phyloP scores from a whole-genome alignment of 2,797 vertebrate genomes.

The Anisognathus igniventris region DNA sequence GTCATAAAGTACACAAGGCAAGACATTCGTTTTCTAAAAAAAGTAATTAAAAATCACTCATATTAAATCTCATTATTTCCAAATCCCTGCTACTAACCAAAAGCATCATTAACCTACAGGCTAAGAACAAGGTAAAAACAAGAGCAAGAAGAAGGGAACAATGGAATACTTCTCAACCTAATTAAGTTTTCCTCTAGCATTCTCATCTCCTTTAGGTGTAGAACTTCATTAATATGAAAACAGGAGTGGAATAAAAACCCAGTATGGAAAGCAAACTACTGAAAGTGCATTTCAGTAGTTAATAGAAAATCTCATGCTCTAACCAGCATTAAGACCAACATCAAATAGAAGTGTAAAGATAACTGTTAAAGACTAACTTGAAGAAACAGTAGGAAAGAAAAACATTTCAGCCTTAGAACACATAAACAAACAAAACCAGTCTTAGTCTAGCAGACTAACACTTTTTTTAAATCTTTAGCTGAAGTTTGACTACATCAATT shows the following conservation, averaged over 20 bases:
- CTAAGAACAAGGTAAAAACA: background rate
- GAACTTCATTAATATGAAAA: background rate
- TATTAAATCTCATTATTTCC: background rate
- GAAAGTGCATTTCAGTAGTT: background rate
- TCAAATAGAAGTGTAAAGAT: background rate
- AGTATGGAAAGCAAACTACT: background rate
- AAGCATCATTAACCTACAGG: background rate
- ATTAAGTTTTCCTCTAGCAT: background rate
- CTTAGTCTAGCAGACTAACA: background rate
- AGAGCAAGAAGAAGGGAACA: background rate
- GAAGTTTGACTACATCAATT: background rate
- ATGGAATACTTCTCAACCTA: background rate
- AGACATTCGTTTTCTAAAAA: background rate
- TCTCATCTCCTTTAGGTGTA: background rate
- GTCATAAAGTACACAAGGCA: background rate
- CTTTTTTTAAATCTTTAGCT: background rate
- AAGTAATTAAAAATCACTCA: background rate
- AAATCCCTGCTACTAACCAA: background rate
- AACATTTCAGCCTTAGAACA: background rate
- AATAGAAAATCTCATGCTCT: background rate
- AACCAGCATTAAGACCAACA: background rate
- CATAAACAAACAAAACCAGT: background rate
- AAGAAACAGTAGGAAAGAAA: background rate
- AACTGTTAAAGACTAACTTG: background rate
- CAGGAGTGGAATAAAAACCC: background rate